Evolutionary conservation across 2,797 vertebrate species (phyloP), one percentile per base, ranked within the genome.

Genomic region (Sebastolobus alascanus): DNA sequence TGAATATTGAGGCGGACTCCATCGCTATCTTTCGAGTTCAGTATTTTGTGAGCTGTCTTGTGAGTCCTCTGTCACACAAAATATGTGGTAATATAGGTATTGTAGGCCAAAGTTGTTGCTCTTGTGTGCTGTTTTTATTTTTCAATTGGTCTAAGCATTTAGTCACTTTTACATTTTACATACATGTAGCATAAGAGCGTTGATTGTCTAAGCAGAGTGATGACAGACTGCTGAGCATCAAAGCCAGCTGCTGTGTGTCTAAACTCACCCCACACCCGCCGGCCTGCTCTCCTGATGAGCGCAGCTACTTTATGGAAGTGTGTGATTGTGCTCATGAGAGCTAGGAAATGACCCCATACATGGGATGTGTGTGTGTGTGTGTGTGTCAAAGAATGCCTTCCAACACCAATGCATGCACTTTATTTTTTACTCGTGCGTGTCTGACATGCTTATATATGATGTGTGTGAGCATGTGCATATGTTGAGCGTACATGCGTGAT

Each of bases 191-290:
- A 66, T 69, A 10, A 38, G 70, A 18, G 25, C 68, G 77, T 59
- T 75, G 77, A 58, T 77, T 70, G 66, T 71, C 65, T 38, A 35
- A 65, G 58, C 73, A 58, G 69, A 60, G 73, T 29, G 75, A 83
- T 70, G 77, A 82, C 77, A 81, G 67, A 58, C 76, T 63, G 43
- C 69, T 72, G 37, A 83, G 80, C 86, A 80, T 87, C 84, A 89
- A 86, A 91, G 85, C 71, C 84, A 80, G 83, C 85, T 84, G 80
- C 68, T 72, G 54, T 83, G 84, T 86, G 75, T 90, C 75, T 68
- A 38, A 70, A 59, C 72, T 80, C 76, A 81, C 64, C 40, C 12
- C 73, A 73, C 68, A 80, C 84, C 70, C 71, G 38, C 70, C 52
- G 68, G 67, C 74, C 79, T 54, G 83, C 58, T 84, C 82, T 83